phyloP scores from a whole-genome alignment of 2,113 vertebrate species.

The Aramus guarauna region DNA sequence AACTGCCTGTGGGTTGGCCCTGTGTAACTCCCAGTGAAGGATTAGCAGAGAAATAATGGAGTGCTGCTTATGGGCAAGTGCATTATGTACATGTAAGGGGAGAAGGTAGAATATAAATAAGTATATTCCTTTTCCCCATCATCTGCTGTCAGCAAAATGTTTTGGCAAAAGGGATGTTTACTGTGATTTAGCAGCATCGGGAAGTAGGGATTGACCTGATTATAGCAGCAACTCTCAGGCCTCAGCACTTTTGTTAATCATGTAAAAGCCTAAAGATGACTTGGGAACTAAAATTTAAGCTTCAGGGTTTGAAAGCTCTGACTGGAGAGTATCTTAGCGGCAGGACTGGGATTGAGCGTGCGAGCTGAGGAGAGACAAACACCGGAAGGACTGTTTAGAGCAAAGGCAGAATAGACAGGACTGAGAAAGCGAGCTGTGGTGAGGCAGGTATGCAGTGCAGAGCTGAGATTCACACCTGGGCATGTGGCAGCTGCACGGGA shows the following conservation, averaged over 20 bases:
- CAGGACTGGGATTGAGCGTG: not conserved
- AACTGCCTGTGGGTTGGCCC: not conserved
- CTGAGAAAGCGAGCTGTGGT: not conserved
- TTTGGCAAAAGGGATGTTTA: not conserved
- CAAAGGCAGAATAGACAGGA: not conserved
- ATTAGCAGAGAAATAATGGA: not conserved
- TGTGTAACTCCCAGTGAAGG: not conserved
- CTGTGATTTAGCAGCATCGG: not conserved
- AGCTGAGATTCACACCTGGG: not conserved
- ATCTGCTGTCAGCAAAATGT: not conserved
- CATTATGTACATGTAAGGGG: not conserved
- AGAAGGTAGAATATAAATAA: not conserved
- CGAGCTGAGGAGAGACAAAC: not conserved
- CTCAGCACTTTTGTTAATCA: conserved; percentile 22
- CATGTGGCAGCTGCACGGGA: too few species aligned
- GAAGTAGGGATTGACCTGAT: not conserved
- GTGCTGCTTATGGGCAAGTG: not conserved
- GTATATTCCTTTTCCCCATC: not conserved
- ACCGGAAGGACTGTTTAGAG: not conserved
- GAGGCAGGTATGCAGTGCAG: not conserved
- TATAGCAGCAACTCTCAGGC: not conserved
- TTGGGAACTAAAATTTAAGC: not conserved
- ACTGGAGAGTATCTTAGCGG: not conserved
- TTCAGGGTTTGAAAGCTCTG: not conserved
- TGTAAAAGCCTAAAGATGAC: not conserved